Evolutionary conservation across 2,797 vertebrate genomes (phyloP).

Genomic region (Trachops cirrhosus): DNA sequence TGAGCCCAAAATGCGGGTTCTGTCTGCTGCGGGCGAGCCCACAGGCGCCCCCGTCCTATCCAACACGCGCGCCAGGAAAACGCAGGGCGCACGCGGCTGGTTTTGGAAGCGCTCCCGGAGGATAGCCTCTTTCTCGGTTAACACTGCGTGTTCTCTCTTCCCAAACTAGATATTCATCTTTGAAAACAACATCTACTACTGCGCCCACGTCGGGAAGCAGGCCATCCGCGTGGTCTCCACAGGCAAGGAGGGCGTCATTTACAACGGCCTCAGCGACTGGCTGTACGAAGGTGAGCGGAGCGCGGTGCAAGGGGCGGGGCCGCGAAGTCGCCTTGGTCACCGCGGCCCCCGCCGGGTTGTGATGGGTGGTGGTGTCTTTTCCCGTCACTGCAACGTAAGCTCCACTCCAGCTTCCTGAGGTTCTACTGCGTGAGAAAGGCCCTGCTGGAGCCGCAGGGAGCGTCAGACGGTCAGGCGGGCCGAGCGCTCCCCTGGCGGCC

Average conservation of each 20-base stretch:
- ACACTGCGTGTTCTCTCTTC: slow-evolving; percentile 60
- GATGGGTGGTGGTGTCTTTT: not conserved
- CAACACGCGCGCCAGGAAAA: not conserved
- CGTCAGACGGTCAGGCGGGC: accelerated
- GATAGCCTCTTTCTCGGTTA: slow-evolving; percentile 39
- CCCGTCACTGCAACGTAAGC: not conserved
- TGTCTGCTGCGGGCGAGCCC: too few species aligned
- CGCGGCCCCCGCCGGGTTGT: not conserved
- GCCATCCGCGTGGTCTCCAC: slow-evolving; percentile 95
- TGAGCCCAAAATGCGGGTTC: accelerated
- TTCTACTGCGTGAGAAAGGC: not conserved
- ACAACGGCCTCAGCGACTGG: slow-evolving; percentile 98
- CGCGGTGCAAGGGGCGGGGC: accelerated
- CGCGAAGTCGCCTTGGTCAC: not conserved
- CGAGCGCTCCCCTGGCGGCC: not conserved
- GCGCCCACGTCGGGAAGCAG: slow-evolving; percentile 90
- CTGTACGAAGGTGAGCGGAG: slow-evolving; percentile 93
- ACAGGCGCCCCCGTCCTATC: not conserved
- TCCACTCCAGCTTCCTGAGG: not conserved
- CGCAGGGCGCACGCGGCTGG: accelerated
- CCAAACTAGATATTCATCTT: slow-evolving; percentile 95
- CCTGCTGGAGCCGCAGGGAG: not conserved
- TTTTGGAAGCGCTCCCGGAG: slow-evolving; percentile 26
- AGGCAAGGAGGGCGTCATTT: slow-evolving; percentile 94
- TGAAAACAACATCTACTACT: slow-evolving; percentile 99